Evolutionary conservation across 92 coral and sea anemone genomes (phyloP).

Genomic region (Palythoa caribaeorum): DNA sequence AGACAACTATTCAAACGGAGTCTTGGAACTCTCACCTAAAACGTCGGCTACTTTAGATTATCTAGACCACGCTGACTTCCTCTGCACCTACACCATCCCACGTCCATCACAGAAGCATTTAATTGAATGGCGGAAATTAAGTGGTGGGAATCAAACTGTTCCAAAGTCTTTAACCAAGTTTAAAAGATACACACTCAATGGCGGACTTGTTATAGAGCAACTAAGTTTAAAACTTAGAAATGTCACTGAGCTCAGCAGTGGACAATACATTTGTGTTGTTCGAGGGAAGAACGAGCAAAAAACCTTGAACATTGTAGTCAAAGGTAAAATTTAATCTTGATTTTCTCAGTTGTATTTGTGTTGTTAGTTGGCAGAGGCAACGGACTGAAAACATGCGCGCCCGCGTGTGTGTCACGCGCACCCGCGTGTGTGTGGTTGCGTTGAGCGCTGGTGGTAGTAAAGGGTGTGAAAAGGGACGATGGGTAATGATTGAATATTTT

Average conservation of each 20-base stretch:
- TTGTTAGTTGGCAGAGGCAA: background rate
- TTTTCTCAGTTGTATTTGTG: background rate
- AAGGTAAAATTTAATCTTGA: background rate
- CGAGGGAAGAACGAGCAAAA: background rate
- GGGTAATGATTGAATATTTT: too few relatives aligned
- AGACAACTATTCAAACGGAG: background rate
- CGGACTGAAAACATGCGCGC: too few relatives aligned
- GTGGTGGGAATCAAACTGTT: slow-evolving; percentile 7
- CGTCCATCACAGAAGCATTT: background rate
- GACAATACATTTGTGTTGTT: slow-evolving; percentile 28
- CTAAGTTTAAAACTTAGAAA: slow-evolving; percentile 25
- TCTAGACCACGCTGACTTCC: slow-evolving; percentile 39
- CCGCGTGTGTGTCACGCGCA: too few relatives aligned
- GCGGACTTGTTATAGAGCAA: slow-evolving; percentile 26
- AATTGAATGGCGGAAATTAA: slow-evolving; percentile 27
- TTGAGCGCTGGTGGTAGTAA: too few relatives aligned
- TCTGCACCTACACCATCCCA: slow-evolving; percentile 21
- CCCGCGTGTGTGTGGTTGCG: too few relatives aligned
- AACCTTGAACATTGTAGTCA: slow-evolving; percentile 3
- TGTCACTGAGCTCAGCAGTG: background rate
- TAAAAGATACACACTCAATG: slow-evolving; percentile 10
- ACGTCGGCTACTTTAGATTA: slow-evolving; percentile 24
- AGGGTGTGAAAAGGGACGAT: too few relatives aligned
- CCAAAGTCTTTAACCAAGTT: background rate
- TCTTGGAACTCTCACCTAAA: slow-evolving; percentile 29